Conservation (phyloP, 2,888 invertebrate species). For the Furcula furcula region DNA sequence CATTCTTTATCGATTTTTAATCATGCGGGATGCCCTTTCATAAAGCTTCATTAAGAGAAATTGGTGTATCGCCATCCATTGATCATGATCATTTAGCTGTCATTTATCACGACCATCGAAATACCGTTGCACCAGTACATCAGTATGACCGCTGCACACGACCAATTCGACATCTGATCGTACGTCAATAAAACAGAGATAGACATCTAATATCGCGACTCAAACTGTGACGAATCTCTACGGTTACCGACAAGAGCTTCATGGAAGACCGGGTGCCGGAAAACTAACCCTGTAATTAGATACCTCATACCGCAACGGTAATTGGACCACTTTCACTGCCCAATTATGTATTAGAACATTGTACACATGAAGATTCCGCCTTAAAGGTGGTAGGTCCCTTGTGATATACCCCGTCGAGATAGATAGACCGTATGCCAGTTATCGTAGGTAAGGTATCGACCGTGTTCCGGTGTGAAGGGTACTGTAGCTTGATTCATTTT, state of each 20-base stretch:
- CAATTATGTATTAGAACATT: neutral
- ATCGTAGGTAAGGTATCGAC: no score
- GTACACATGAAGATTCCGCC: constrained; percentile 7
- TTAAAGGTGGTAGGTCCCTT: neutral
- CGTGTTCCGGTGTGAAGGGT: no score
- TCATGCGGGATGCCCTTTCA: constrained; percentile 53
- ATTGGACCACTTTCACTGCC: neutral
- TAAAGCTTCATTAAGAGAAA: constrained; percentile 58
- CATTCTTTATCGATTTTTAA: constrained; percentile 57
- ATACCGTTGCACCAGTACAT: constrained; percentile 23
- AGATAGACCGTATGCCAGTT: no score
- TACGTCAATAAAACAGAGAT: constrained; percentile 56
- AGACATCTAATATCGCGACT: constrained; percentile 40
- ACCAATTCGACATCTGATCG: constrained; percentile 41
- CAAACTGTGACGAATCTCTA: constrained; percentile 51
- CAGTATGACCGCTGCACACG: constrained; percentile 24
- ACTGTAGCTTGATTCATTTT: no score
- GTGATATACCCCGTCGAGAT: no score
- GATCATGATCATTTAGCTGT: constrained; percentile 58
- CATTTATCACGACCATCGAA: constrained; percentile 42
- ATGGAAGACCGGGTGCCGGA: constrained; percentile 28
- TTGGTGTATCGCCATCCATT: constrained; percentile 55
- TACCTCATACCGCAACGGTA: constrained; percentile 5
- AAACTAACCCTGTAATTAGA: constrained; percentile 18
- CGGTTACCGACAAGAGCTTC: constrained; percentile 49